Base-by-base conservation (phyloP, 2,888 invertebrate species). In the Cheilosia vernalis region DNA sequence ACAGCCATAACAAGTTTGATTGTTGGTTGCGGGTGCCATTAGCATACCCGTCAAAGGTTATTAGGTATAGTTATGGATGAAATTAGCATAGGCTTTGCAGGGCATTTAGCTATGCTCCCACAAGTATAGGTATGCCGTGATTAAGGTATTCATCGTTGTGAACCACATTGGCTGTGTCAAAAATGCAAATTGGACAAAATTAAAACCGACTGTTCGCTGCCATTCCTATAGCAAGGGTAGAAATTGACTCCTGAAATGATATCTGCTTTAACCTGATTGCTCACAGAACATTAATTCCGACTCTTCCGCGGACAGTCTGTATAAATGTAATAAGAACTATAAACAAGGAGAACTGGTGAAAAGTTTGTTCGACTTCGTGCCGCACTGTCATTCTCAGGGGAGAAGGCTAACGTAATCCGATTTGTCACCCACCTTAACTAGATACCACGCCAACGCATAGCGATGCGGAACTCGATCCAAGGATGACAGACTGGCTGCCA, bases 391-490 rank as follows among this genome's bases (percentile, higher is more conserved):
- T 17, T 7, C 44, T 9, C 19, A 2, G 19, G 47, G 17, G 47
- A 17, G 7, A 1, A 47, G 9, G 9, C 17, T 47, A 17, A 47
- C 7, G 19, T 44, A 47, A 47, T 17, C 19, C 7, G 17, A 47
- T 47, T 47, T 17, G 9, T 17, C 47, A 47, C 7, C 9, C 47
- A 47, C 17, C 17, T 47, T 19, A 47, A 47, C 47, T 19, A 47
- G 47, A 19, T 17, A 7, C 7, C 47, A 9, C 9, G 47, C 10
- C 17, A 17, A 19, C 47, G 47, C 17, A 47, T n/a, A 24, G 42
- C 42, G 21, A 42, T 42, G 60, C 40, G 60, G n/a, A 27, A 40
- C 40, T 42, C 60, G 42, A 60, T 42, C 40, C 42, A 42, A 47
- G 17, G 47, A 19, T 47, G 47, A 63, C 47, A 47, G 47, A 19